phyloP scores from a whole-genome alignment of 2,888 invertebrate genomes.

The Leucoma salicis region DNA sequence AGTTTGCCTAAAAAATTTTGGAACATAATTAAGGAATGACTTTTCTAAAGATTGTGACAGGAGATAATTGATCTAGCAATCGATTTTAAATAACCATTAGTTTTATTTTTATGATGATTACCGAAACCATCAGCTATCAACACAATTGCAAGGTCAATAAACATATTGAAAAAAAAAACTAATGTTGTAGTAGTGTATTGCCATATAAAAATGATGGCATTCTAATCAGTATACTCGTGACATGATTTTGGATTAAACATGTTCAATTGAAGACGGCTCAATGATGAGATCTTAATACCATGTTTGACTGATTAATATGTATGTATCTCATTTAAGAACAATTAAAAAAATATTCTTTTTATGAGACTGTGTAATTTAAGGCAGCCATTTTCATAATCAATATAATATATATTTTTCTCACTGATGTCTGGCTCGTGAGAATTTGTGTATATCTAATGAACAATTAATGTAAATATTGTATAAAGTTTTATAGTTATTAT shows the following conservation, averaged over 20 bases:
- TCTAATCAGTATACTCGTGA: neutral
- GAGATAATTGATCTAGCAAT: too few relatives aligned
- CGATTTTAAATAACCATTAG: too few relatives aligned
- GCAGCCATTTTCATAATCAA: constrained; percentile 60
- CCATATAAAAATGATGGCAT: neutral
- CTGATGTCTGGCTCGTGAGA: constrained; percentile 29
- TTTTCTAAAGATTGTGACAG: too few relatives aligned
- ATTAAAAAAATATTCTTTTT: constrained; percentile 64
- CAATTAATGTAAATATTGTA: constrained; percentile 65
- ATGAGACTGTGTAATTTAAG: constrained; percentile 73
- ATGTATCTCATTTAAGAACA: constrained; percentile 74
- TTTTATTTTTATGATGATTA: too few relatives aligned
- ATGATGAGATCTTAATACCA: constrained; percentile 61
- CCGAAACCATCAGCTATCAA: too few relatives aligned
- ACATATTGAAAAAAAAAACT: neutral
- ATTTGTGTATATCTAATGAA: constrained; percentile 45
- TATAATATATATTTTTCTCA: constrained; percentile 23
- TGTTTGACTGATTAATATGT: constrained; percentile 68
- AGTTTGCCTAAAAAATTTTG: too few relatives aligned
- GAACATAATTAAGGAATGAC: too few relatives aligned
- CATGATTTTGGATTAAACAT: constrained; percentile 12
- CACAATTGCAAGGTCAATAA: neutral
- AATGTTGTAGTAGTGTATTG: neutral
- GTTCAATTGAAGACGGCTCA: constrained; percentile 52
- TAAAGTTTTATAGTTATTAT: constrained; percentile 48